Percentiles rank a stretch among this genome's conserved stretches.
phyloP scores from a whole-genome alignment of 1,140 invertebrate species.

The Uloborus diversus region DNA sequence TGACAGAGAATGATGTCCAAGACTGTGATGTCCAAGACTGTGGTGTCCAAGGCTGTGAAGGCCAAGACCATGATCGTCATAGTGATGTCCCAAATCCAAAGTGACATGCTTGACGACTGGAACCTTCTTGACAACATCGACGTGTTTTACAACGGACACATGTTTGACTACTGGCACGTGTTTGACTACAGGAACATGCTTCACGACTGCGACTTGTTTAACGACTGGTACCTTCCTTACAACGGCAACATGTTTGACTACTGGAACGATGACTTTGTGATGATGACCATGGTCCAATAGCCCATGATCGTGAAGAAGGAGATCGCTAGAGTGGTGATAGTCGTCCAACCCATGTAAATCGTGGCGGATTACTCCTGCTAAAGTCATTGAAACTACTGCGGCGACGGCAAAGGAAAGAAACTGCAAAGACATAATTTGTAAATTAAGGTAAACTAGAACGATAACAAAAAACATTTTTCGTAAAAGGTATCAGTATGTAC shows the following conservation, averaged over 20 bases:
- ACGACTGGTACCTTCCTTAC: conserved; percentile 37
- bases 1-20: background rate
- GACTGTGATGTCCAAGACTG: background rate
- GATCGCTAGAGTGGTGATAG: background rate
- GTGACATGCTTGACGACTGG: conserved; percentile 14
- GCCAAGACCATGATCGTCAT: conserved; percentile 6
- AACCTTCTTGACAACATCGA: conserved; percentile 40
- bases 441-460: too few species aligned
- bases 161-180: conserved; percentile 30
- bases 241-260: conserved; percentile 34
- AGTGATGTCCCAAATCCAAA: conserved; percentile 17
- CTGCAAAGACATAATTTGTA: conserved; percentile 8
- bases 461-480: too few species aligned
- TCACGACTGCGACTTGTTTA: conserved; percentile 40
- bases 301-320: background rate
- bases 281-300: background rate
- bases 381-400: background rate
- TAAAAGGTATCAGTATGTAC: too few species aligned
- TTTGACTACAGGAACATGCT: conserved; percentile 33
- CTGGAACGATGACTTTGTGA: conserved; percentile 26
- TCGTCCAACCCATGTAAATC: conserved; percentile 5
- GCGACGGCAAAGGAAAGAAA: background rate
- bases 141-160: conserved; percentile 31
- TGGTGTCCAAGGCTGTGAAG: background rate
- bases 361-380: conserved; percentile 17